phyloP scores from a whole-genome alignment of 2,797 vertebrate species.

The Paramormyrops hopkinsi region DNA sequence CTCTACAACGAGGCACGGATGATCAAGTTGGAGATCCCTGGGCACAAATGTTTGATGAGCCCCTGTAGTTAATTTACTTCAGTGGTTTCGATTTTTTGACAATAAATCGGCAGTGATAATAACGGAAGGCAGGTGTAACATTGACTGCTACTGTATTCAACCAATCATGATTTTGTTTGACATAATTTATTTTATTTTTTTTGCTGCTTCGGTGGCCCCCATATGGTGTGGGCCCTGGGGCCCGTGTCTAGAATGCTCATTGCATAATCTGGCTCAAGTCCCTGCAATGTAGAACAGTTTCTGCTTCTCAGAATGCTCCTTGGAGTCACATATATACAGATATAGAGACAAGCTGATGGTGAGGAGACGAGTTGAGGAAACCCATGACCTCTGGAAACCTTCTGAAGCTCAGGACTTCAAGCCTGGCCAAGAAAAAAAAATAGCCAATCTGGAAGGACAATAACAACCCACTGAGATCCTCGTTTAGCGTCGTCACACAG shows the following conservation, averaged over 20 bases:
- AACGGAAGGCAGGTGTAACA: background rate
- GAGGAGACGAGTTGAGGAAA: background rate
- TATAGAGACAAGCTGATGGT: background rate
- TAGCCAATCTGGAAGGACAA: background rate
- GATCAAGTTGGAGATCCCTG: background rate
- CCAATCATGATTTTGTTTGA: background rate
- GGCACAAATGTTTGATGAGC: background rate
- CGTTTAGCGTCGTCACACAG: background rate
- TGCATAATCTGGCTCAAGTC: background rate
- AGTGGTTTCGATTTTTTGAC: background rate
- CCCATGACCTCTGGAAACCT: background rate
- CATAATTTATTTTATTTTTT: background rate
- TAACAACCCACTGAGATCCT: background rate
- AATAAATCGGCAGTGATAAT: background rate
- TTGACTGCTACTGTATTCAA: background rate
- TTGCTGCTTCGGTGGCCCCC: background rate
- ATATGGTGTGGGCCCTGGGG: background rate
- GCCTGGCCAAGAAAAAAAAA: background rate
- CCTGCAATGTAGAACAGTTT: background rate
- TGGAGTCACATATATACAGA: background rate
- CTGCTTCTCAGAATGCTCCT: background rate
- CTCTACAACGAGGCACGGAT: background rate
- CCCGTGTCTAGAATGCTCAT: background rate
- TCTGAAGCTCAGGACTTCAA: background rate
- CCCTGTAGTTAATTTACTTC: background rate